Evolutionary conservation across 2,113 vertebrate species (phyloP), one percentile per base, ranked within the genome.

Genomic region (Jaculus jaculus): DNA sequence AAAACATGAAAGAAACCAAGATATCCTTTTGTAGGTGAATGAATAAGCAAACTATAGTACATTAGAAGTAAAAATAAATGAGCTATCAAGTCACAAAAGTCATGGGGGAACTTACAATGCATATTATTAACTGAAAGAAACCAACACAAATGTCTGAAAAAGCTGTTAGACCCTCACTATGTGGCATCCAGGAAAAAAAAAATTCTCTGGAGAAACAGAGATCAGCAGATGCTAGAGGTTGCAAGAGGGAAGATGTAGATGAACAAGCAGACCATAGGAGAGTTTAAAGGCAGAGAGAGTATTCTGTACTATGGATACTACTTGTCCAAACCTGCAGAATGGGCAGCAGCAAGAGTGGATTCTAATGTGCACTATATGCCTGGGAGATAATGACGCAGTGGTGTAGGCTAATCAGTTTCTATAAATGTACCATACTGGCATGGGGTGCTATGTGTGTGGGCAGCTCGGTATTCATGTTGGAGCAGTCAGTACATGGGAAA

Each of bases 371-470:
- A 54, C 20, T 3, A 39, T 9, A 17, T 10, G 37, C 32, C 24
- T 7, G 34, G 10, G 15, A 42, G 21, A 39, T 17, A 26, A 2
- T 39, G 28, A 42, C 7, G 60, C 3, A 3, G 7, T 16, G 9
- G 15, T n/a, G 15, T 28, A 32, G 26, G 47, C 10, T 60, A n/a
- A 30, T 17, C 60, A 7, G 6, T 13, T 28, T 47, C 17, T 0
- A 26, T 32, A 1, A 54, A 54, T 54, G 26, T 11, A 16, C n/a
- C 17, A 20, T 4, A 4, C 10, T 32, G 21, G 18, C 7, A 9
- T 30, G 21, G 69, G 3, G 4, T 18, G 11, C 11, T n/a, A 3
- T n/a, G 18, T 30, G 10, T 2, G 10, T 2, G 18, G n/a, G 32
- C 34, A 54, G 37, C 2, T 32, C 3, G 39, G 4, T 24, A 17